Evolutionary conservation across 1,140 invertebrate genomes (phyloP).

Genomic region (Saxidomus purpurata): DNA sequence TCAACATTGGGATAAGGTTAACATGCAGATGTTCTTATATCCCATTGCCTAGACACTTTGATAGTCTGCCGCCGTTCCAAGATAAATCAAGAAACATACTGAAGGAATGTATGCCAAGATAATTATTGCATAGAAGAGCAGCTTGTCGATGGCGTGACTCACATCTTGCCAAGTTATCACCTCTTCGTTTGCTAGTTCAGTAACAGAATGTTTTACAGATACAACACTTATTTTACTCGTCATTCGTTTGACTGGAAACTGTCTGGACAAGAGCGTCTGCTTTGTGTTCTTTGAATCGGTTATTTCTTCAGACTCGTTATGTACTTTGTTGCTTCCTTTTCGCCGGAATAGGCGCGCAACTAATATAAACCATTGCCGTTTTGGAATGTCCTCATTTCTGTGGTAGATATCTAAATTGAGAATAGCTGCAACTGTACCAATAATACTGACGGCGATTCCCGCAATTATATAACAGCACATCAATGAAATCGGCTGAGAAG

Average conservation of each 20-base stretch:
- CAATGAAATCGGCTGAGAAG: constrained; percentile 1
- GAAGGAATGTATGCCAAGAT: background rate
- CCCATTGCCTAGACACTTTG: too few relatives aligned
- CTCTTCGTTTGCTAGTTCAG: background rate
- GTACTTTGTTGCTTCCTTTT: background rate
- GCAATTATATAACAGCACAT: constrained; percentile 20
- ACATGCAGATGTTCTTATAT: too few relatives aligned
- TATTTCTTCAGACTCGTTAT: background rate
- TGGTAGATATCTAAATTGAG: constrained; percentile 26
- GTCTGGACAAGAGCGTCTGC: background rate
- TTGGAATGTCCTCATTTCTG: constrained; percentile 2
- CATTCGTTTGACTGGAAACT: background rate
- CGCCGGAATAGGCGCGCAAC: background rate
- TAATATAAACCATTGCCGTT: background rate
- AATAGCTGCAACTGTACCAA: background rate
- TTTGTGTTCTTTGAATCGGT: background rate
- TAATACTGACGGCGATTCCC: background rate
- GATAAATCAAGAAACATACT: background rate
- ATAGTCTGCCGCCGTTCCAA: background rate
- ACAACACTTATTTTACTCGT: background rate
- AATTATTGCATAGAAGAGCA: background rate
- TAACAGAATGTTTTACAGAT: background rate
- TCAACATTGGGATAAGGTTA: too few relatives aligned
- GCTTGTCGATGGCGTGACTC: constrained; percentile 5
- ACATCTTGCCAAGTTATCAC: constrained; percentile 1